Evolutionary conservation across 2,113 vertebrate species (phyloP), one percentile per base, ranked within the genome.

Genomic region (Eurystomus gularis): DNA sequence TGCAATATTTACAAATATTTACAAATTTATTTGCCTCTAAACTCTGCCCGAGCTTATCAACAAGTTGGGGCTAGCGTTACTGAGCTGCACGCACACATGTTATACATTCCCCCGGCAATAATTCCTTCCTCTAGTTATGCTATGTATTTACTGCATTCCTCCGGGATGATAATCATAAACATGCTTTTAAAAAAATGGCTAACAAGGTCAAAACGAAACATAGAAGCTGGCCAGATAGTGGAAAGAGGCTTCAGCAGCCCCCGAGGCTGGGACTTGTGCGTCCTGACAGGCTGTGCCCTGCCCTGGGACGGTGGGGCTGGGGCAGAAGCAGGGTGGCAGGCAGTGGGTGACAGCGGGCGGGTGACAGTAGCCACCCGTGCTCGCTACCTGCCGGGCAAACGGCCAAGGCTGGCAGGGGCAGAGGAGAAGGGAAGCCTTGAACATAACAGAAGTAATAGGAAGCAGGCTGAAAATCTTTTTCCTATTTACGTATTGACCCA

Each of bases 101-200:
- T 97, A 51, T 29, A 64, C 48, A 92, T 95, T 96, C 75, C 64
- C 72, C 58, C 79, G 58, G 68, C 88, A 96, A 75, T 90, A 95
- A 90, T 91, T 96, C 81, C 82, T 95, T 96, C 86, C 83, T 96
- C 82, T 40, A 90, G 88, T 93, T 96, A 95, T 89, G 87, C 82
- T 93, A 73, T 64, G 48, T 95, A 76, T 90, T 96, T 93, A 95
- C 79, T 81, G 46, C 93, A 83, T 95, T 97, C 85, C 76, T 92
- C 28, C 75, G 58, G 55, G 49, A 80, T 86, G 87, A 77, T 96
- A 97, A 96, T 96, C 90, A 94, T 86, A 95, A 96, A 95, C 93
- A 95, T 82, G 78, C 64, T 66, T 80, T 10, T 4, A 61, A 51
- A 95, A 77, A 39, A 75, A 79, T 19, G 23, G 39, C 69, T 91